Percentiles rank a stretch among this genome's conserved stretches.
Evolutionary conservation across 1,140 invertebrate genomes (phyloP).

Genomic region (Vanessa tameamea): DNA sequence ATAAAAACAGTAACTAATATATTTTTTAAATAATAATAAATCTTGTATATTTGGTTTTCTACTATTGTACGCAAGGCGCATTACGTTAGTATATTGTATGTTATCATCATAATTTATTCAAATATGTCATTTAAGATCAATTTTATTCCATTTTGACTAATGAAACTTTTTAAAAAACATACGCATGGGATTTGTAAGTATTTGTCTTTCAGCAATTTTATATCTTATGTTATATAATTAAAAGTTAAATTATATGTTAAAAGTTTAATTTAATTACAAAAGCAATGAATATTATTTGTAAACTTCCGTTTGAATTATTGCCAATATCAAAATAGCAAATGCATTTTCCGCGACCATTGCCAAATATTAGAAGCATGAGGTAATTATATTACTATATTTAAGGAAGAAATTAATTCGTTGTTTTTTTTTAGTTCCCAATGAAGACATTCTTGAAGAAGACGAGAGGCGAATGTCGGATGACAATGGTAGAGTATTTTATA

Average conservation of each 20-base stretch:
- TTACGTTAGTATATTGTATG: background rate
- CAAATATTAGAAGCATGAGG: slow-evolving; percentile 41
- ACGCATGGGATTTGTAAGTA: slow-evolving; percentile 4
- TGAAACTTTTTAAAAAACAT: background rate
- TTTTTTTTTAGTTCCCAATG: slow-evolving; percentile 76
- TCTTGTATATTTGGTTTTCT: background rate
- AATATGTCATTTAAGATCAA: no score
- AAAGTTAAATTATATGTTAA: background rate
- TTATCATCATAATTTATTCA: no score
- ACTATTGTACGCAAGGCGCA: background rate
- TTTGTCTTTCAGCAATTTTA: background rate
- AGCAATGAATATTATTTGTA: background rate
- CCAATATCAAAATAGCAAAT: slow-evolving; percentile 44
- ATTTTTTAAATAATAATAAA: background rate
- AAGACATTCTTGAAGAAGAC: slow-evolving; percentile 79
- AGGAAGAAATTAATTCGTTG: slow-evolving; percentile 10
- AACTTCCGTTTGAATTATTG: slow-evolving; percentile 41
- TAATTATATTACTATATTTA: slow-evolving; percentile 13
- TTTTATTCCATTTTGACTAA: no score
- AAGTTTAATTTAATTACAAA: background rate
- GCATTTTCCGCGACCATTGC: slow-evolving; percentile 34
- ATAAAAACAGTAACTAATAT: no score
- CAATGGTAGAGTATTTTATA: slow-evolving; percentile 57
- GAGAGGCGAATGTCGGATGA: slow-evolving; percentile 76
- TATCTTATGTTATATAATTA: background rate